Evolutionary conservation across 1,140 invertebrate genomes (phyloP).

Genomic region (Drosophila micromelanica): DNA sequence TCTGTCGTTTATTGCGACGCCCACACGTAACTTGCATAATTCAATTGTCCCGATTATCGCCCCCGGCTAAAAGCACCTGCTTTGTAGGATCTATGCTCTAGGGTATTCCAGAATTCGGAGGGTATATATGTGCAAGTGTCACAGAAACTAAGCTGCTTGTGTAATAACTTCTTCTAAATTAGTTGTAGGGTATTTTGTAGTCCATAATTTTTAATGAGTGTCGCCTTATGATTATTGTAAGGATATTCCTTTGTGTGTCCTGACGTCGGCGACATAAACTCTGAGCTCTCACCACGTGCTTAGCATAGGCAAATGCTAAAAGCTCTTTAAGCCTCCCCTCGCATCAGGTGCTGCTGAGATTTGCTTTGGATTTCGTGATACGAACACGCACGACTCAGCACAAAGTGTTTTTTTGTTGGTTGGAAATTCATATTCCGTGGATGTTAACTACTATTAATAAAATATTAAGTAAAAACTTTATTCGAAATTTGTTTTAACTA

Average conservation of each 20-base stretch:
- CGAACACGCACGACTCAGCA: too few species aligned
- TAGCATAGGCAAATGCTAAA: conserved; percentile 67
- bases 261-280: conserved; percentile 46
- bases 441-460: too few species aligned
- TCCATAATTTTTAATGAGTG: neutral
- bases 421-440: too few species aligned
- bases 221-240: conserved; percentile 59
- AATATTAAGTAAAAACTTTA: too few species aligned
- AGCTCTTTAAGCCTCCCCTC: conserved; percentile 20
- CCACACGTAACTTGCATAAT: conserved; percentile 31
- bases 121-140: too few species aligned
- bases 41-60: conserved; percentile 18
- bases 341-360: conserved; percentile 26
- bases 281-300: conserved; percentile 59
- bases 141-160: too few species aligned
- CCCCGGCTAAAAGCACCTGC: neutral
- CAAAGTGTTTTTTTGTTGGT: too few species aligned
- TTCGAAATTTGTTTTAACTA: too few species aligned
- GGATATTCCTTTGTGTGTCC: conserved; percentile 64
- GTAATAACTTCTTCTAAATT: neutral
- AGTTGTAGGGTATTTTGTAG: conserved; percentile 8
- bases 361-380: conserved; percentile 12
- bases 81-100: neutral
- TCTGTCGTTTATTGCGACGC: conserved; percentile 38
- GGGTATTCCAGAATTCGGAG: neutral